Percentiles rank a stretch among this genome's conserved stretches.
Evolutionary conservation across 1,140 invertebrate species (phyloP).

Genomic region (Schmidtea mediterranea): DNA sequence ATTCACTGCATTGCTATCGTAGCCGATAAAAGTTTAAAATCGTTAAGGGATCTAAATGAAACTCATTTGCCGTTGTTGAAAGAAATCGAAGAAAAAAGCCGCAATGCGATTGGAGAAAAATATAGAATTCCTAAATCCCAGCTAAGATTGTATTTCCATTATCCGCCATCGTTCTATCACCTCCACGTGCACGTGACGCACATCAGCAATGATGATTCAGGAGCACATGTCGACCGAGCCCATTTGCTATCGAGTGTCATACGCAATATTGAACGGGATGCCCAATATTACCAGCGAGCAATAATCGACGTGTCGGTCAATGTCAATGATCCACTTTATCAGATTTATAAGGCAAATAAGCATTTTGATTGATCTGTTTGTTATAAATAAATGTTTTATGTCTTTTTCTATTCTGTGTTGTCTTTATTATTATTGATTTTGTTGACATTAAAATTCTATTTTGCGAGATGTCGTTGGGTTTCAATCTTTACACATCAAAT

Average conservation of each 20-base stretch:
- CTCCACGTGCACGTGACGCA: constrained; percentile 76
- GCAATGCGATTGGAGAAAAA: constrained; percentile 47
- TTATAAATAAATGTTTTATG: no score
- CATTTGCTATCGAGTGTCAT: constrained; percentile 67
- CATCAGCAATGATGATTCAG: constrained; percentile 48
- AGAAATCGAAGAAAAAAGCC: constrained; percentile 45
- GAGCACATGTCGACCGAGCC: constrained; percentile 47
- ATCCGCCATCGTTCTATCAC: constrained; percentile 86
- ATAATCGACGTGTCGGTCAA: constrained; percentile 34
- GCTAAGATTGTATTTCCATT: constrained; percentile 58
- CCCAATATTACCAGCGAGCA: constrained; percentile 53
- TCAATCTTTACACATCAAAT: no score
- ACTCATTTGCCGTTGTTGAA: constrained; percentile 50
- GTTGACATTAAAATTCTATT: no score
- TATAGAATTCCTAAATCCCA: constrained; percentile 43
- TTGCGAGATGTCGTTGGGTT: no score
- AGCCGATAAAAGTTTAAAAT: constrained; percentile 42
- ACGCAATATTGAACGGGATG: constrained; percentile 49
- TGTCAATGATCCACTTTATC: constrained; percentile 17
- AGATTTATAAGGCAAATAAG: constrained; percentile 11
- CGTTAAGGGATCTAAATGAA: constrained; percentile 47
- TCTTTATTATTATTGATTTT: no score
- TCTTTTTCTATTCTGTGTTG: no score
- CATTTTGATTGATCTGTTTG: no score
- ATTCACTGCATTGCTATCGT: constrained; percentile 57